Conservation (phyloP, 2,797 vertebrate species). For the Rhabdophis nuchalis region DNA sequence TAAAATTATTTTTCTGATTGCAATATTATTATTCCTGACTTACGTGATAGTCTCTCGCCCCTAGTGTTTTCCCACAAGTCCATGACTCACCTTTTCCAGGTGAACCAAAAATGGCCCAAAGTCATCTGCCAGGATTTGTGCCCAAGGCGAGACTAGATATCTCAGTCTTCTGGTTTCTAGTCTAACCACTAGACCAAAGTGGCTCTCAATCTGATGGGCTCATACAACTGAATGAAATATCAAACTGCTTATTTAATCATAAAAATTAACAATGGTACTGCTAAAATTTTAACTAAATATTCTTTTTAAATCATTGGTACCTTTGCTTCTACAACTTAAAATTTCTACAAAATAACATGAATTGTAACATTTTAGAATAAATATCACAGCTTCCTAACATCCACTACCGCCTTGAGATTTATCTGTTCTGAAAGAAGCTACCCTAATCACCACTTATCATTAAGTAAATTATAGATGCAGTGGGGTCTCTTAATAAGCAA, state of each 20-base stretch:
- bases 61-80: neutral
- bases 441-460: neutral
- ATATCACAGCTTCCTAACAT: neutral
- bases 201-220: neutral
- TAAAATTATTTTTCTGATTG: neutral
- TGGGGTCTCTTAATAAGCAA: neutral
- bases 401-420: neutral
- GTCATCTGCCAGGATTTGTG: neutral
- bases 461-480: neutral
- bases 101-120: neutral
- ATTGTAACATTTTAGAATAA: neutral
- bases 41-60: neutral
- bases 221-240: neutral
- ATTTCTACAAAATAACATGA: neutral
- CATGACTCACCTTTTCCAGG: neutral
- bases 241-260: neutral
- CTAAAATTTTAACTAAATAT: neutral
- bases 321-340: neutral
- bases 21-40: neutral
- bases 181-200: neutral
- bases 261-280: neutral
- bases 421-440: neutral
- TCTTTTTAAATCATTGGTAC: neutral
- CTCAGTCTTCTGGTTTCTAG: neutral
- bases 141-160: neutral